Percentiles rank a stretch among this genome's conserved stretches.
phyloP scores from a whole-genome alignment of 2,797 vertebrate genomes.

The Coracias cyanogaster region DNA sequence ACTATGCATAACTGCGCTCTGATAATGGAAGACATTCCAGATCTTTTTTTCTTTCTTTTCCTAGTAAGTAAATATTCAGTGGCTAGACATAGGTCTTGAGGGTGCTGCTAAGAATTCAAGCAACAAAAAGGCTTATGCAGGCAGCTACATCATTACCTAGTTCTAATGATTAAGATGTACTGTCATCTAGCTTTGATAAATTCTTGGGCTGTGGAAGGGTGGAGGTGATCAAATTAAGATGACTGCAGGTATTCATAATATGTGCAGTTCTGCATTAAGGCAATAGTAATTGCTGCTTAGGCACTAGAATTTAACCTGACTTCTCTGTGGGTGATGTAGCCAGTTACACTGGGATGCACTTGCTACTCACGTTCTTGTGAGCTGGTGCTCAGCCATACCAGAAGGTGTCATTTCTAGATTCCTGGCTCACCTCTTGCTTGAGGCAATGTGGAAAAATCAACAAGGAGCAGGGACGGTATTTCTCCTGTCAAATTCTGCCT shows the following conservation, averaged over 20 bases:
- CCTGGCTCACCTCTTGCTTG: neutral
- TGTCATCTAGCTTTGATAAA: neutral
- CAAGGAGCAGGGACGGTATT: neutral
- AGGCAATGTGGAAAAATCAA: neutral
- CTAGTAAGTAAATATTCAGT: neutral
- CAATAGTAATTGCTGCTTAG: neutral
- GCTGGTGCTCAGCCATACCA: neutral
- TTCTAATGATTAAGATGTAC: neutral
- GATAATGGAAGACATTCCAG: neutral
- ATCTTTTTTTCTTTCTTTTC: neutral
- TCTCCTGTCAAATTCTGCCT: neutral
- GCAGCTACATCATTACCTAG: neutral
- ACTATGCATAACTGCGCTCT: neutral
- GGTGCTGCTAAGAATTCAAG: neutral
- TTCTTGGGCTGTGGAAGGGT: neutral
- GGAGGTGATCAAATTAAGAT: neutral
- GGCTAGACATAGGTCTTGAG: neutral
- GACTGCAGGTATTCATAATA: neutral
- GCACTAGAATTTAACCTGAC: neutral
- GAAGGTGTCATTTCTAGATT: neutral
- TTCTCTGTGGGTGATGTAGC: neutral
- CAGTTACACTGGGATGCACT: neutral
- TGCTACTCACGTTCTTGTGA: neutral
- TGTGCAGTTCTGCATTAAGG: neutral
- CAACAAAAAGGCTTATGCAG: neutral